phyloP scores from a whole-genome alignment of 1,140 invertebrate species.

The Solenopsis fugax region DNA sequence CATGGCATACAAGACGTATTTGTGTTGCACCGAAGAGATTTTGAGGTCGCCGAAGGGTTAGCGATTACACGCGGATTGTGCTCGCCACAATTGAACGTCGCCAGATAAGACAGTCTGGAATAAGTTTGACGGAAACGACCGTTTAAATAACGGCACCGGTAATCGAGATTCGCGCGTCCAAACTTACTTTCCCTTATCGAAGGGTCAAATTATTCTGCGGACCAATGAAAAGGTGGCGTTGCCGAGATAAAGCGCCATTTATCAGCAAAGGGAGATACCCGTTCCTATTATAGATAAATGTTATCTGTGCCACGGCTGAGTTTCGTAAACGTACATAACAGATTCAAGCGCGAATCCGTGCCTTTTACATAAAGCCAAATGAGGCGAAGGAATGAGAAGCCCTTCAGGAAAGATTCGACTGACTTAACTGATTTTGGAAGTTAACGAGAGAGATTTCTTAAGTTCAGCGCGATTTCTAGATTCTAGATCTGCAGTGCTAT shows the following conservation, averaged over 20 bases:
- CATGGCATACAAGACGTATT: neutral
- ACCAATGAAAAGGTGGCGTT: slow-evolving; percentile 49
- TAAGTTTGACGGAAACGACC: slow-evolving; percentile 26
- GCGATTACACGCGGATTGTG: neutral
- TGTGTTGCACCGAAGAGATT: neutral
- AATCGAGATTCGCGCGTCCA: neutral
- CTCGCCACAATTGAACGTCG: slow-evolving; percentile 39
- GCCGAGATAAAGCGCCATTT: slow-evolving; percentile 68
- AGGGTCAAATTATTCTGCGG: slow-evolving; percentile 59
- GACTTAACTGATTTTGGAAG: slow-evolving; percentile 32
- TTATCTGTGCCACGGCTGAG: slow-evolving; percentile 52
- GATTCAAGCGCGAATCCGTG: slow-evolving; percentile 15
- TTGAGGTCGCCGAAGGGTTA: neutral
- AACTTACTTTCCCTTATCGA: slow-evolving; percentile 68
- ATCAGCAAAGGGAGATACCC: slow-evolving; percentile 39
- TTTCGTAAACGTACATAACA: slow-evolving; percentile 40
- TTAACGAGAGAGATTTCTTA: slow-evolving; percentile 8
- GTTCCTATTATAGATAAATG: slow-evolving; percentile 68
- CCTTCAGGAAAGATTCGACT: slow-evolving; percentile 21
- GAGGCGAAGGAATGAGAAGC: neutral
- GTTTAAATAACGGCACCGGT: slow-evolving; percentile 30
- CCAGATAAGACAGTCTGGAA: slow-evolving; percentile 36
- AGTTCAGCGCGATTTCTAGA: neutral
- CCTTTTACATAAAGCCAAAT: neutral
- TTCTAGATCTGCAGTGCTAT: slow-evolving; percentile 16